Percentiles rank a stretch among this genome's conserved stretches.
phyloP scores from a whole-genome alignment of 2,797 vertebrate genomes.

The Dromococcyx pavoninus region DNA sequence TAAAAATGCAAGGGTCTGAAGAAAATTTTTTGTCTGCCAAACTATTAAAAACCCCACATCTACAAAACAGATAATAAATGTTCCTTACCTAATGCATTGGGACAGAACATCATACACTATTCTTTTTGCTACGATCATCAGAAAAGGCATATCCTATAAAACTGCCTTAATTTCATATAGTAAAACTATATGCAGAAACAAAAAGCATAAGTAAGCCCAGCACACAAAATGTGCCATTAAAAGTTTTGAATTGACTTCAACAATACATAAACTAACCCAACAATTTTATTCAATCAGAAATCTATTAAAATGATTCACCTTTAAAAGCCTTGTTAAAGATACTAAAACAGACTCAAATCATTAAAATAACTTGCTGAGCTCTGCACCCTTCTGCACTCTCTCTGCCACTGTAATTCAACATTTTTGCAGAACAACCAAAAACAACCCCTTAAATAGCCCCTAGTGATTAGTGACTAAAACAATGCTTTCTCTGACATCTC shows the following conservation, averaged over 20 bases:
- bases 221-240: not conserved
- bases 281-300: not conserved
- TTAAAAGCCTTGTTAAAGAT: not conserved
- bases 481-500: constrained; percentile 43
- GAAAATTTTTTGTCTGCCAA: not conserved
- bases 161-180: not conserved
- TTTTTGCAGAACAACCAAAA: constrained; percentile 62
- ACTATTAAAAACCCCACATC: not conserved
- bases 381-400: constrained; percentile 45
- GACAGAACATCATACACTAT: not conserved
- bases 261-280: not conserved
- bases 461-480: constrained; percentile 38
- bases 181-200: not conserved
- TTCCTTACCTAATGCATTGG: not conserved
- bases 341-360: not conserved
- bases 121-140: not conserved
- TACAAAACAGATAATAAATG: not conserved
- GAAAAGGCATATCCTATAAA: not conserved
- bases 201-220: not conserved
- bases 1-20: not conserved
- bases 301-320: constrained; percentile 25
- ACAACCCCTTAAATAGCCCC: constrained; percentile 21
- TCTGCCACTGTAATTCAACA: constrained; percentile 44
- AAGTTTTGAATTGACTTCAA: constrained; percentile 9
- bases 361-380: constrained; percentile 34